These are phyloP conservation scores for Pachyramphus minor DNA, from an alignment of 2,113 vertebrate genomes.

Conservation along the genomic window DNA sequence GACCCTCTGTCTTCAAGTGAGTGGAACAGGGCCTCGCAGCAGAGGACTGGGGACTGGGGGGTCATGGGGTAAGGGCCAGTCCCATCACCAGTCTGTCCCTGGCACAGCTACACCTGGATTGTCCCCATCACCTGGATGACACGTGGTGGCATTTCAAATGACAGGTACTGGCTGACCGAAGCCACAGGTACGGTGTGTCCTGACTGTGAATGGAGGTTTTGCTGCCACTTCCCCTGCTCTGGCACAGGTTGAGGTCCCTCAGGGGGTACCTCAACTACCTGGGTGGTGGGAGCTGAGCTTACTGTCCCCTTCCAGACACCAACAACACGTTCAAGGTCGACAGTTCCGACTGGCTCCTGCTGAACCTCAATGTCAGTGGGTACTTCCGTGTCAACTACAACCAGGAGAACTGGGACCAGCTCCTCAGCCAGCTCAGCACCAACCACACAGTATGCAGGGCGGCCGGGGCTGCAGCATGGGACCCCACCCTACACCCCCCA, in stretches of 20 bases:
- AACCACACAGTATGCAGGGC: slow-evolving; percentile 36
- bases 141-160: accelerated
- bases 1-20: slow-evolving; percentile 79
- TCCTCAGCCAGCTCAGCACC: slow-evolving; percentile 49
- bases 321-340: accelerated
- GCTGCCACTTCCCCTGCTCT: neutral
- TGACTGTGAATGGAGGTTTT: accelerated
- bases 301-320: neutral
- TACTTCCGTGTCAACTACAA: slow-evolving; percentile 95
- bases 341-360: slow-evolving; percentile 72
- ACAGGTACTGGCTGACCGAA: slow-evolving; percentile 51
- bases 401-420: slow-evolving; percentile 79
- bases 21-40: neutral
- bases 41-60: too few relatives aligned
- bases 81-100: neutral
- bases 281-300: neutral
- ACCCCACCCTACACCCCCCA: accelerated
- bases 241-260: accelerated
- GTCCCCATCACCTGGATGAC: slow-evolving; percentile 79
- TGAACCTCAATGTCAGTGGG: slow-evolving; percentile 79
- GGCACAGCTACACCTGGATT: slow-evolving; percentile 84
- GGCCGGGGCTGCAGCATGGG: accelerated
- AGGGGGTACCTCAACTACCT: neutral
- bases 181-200: slow-evolving; percentile 42
- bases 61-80: accelerated